These are phyloP conservation scores for Nyctalus aviator DNA, from an alignment of 2,797 vertebrate genomes.

Conservation along the genomic window DNA sequence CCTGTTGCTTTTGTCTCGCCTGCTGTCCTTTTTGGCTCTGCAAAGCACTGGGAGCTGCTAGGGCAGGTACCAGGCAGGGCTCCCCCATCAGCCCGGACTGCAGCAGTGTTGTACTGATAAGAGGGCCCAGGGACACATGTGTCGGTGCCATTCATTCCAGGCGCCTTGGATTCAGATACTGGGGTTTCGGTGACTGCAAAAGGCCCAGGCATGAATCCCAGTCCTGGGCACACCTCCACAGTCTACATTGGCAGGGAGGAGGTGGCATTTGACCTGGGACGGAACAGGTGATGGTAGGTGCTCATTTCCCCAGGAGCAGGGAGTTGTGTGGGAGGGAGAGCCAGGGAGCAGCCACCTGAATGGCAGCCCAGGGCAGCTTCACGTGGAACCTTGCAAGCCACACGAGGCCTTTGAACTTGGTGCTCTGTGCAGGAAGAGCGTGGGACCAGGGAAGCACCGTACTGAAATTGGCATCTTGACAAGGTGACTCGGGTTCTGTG, in stretches of 20 bases:
- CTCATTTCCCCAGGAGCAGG: neutral
- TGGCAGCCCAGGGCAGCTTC: neutral
- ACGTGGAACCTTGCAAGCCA: neutral
- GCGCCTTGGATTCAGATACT: rapidly evolving
- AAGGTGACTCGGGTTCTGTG: neutral
- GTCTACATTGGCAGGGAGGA: neutral
- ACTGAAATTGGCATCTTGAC: neutral
- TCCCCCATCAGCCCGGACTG: neutral
- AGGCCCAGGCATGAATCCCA: neutral
- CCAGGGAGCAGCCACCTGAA: neutral
- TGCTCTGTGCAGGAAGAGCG: neutral
- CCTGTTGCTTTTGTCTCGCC: neutral
- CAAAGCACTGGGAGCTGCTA: neutral
- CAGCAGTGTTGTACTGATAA: neutral
- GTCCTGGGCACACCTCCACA: neutral
- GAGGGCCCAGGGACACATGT: neutral
- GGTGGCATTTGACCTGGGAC: neutral
- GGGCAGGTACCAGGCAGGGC: neutral
- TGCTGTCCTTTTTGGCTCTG: neutral
- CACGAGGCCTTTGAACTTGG: neutral
- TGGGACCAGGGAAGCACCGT: neutral
- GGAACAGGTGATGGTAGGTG: neutral
- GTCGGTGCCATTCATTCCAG: neutral
- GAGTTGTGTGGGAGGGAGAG: neutral
- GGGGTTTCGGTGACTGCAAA: neutral